These are phyloP conservation scores for Aplodontia rufa DNA, from an alignment of 2,113 vertebrate species.

Conservation along the genomic window DNA sequence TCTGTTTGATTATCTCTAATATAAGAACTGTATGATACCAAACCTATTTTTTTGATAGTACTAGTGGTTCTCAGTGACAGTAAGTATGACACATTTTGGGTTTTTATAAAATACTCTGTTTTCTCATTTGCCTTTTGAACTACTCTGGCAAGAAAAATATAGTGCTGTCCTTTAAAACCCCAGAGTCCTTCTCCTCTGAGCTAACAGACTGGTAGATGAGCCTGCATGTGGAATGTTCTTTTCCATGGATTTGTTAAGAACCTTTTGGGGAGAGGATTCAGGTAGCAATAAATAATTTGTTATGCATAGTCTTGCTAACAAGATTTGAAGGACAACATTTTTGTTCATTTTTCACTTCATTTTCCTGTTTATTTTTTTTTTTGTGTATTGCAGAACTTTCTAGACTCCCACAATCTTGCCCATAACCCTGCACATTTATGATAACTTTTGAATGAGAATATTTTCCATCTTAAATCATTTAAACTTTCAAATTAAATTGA, in stretches of 20 bases:
- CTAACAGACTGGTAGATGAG: neutral
- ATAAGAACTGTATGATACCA: neutral
- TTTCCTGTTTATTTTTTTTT: neutral
- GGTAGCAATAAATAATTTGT: conserved; percentile 13
- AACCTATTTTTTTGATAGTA: neutral
- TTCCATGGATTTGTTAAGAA: neutral
- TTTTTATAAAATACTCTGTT: conserved; percentile 21
- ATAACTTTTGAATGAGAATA: neutral
- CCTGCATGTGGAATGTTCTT: neutral
- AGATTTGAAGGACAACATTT: neutral
- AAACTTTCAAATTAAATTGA: conserved; percentile 13
- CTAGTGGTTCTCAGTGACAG: neutral
- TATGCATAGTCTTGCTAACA: neutral
- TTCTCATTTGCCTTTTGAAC: neutral
- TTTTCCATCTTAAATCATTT: conserved; percentile 2
- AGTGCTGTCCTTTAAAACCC: neutral
- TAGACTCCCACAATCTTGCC: neutral
- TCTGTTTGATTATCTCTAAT: neutral
- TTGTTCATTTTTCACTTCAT: neutral
- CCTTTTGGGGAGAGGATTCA: conserved; percentile 60
- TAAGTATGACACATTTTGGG: neutral
- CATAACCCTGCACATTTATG: neutral
- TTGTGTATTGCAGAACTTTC: conserved; percentile 41
- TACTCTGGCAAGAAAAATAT: neutral
- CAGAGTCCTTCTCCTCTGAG: neutral